Evolutionary conservation across 1,140 invertebrate species (phyloP), one percentile per base, ranked within the genome.

Genomic region (Charaxes varanes): DNA sequence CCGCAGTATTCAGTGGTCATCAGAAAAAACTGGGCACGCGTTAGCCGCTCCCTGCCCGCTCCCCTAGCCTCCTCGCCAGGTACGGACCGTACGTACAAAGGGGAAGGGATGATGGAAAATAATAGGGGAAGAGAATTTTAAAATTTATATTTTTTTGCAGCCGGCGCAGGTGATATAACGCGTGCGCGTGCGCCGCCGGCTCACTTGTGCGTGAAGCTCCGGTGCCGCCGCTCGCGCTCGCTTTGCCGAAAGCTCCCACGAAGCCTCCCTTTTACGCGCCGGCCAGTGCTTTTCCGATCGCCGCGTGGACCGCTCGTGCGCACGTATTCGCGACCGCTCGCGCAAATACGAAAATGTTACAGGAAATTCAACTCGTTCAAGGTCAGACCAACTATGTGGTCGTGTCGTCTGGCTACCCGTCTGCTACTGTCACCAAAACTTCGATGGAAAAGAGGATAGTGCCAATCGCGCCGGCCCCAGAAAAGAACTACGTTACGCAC

Each of bases 361-460:
- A 85, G 76, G 84, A 85, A 62, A 73, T 85, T 57, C 84, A 85
- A 72, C 70, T 85, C 51, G 69, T 77, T 55, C 77, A 82, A 66
- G 84, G 77, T 44, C 84, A 85, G 64, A 72, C 76, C 36, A 87
- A 87, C 61, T 87, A 86, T 72, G 86, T 87, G 24, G 87, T 88
- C 33, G 85, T 87, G 43, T 81, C 85, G 3, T 76, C 82, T 7
- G 76, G 79, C 35, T 79, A 83, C 43, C 70, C 82, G 11, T 65
- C 72, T 1, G 63, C 62, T 36, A 71, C 72, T n/a, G 51, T 76
- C 30, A 53, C 69, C n/a, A 68, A 81, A 24, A 47, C 63, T 2
- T 32, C 62, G 0, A 50, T 62, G 27, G 80, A 86, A 27, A 86
- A 85, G 48, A 63, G 82, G 30, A 78, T 84, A 15, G 76, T 85